A percentile compares a stretch with the other conserved stretches of the same genome.
Conservation (phyloP, 1,140 invertebrate species). For the Diabrotica virgifera region DNA sequence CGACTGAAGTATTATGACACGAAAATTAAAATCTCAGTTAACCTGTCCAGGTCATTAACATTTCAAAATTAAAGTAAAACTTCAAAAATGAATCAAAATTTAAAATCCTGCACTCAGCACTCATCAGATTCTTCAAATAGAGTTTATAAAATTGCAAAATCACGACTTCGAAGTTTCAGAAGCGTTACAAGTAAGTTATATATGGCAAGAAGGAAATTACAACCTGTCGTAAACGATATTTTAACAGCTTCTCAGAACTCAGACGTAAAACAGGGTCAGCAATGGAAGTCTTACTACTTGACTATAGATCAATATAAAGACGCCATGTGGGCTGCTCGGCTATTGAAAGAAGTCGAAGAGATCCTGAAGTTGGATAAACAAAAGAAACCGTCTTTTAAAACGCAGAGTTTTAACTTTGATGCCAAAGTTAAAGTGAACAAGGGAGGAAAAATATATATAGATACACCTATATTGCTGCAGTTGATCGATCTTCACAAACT, state of each 20-base stretch:
- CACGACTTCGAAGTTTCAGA: neutral
- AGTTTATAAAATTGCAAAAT: constrained; percentile 7
- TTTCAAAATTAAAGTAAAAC: constrained; percentile 12
- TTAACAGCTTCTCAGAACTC: constrained; percentile 11
- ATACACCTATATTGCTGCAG: constrained; percentile 22
- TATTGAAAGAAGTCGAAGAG: constrained; percentile 19
- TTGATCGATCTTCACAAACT: constrained; percentile 27
- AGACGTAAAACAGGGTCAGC: neutral
- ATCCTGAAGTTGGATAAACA: constrained; percentile 4
- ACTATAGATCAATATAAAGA: constrained; percentile 25
- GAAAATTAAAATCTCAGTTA: too few species aligned
- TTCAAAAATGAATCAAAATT: constrained; percentile 13
- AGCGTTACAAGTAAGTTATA: constrained; percentile 12
- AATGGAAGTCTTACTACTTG: constrained; percentile 6
- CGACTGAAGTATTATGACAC: too few species aligned
- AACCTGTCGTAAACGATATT: constrained; percentile 19
- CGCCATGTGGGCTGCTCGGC: constrained; percentile 20
- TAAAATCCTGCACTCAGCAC: constrained; percentile 9
- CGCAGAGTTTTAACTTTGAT: constrained; percentile 18
- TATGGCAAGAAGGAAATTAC: constrained; percentile 18
- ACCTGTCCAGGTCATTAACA: too few species aligned
- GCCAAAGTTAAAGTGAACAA: constrained; percentile 17
- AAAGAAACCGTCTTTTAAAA: constrained; percentile 4
- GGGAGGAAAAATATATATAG: constrained; percentile 23
- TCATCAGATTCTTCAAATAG: constrained; percentile 13